Base-by-base conservation (phyloP, 2,888 invertebrate genomes). In the Aradus depressus region DNA sequence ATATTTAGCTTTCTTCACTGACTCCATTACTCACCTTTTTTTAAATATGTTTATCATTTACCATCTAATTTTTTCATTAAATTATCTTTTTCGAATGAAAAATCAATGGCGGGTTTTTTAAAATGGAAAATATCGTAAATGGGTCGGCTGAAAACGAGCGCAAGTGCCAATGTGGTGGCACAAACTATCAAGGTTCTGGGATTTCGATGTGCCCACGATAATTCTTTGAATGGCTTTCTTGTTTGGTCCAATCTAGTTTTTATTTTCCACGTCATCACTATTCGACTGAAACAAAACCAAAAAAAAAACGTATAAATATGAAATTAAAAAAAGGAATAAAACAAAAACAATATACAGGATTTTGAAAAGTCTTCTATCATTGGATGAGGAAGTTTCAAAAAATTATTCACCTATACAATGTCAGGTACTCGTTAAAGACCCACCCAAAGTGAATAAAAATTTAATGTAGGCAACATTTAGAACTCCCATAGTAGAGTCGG, bases 1-100 rank as follows among this genome's bases (percentile, higher is more conserved):
- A 25, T 39, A 21, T 49, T 47, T 51, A 8, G 56, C 54, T 52
- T 50, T 56, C 31, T 54, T 56, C 31, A 56, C 56, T 4, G 56
- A 44, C 34, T 56, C 56, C 56, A 56, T 56, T 14, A 38, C 19
- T 22, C 8, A 18, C 12, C 10, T 26, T 18, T n/a, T 4, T 18
- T 39, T 39, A 44, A 19, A 44, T 2, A 16, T 14, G n/a, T 42
- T 25, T n/a, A 14, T 18, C 8, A 6, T 25, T 12, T 23, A 26
- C 22, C 26, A 42, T 2, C 19, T 8, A 3, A 12, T 32, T 34
- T 2, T 34, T 25, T 2, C 10, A 22, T 37, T 45, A 22, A 35
- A 3, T 23, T 18, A 22, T 45, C 2, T 18, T 22, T 21, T 25
- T 37, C 37, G 8, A 25, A n/a, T 41, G 3, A 4, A 28, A 23